Base-by-base conservation (phyloP, 2,888 invertebrate genomes). In the Muscina levida region DNA sequence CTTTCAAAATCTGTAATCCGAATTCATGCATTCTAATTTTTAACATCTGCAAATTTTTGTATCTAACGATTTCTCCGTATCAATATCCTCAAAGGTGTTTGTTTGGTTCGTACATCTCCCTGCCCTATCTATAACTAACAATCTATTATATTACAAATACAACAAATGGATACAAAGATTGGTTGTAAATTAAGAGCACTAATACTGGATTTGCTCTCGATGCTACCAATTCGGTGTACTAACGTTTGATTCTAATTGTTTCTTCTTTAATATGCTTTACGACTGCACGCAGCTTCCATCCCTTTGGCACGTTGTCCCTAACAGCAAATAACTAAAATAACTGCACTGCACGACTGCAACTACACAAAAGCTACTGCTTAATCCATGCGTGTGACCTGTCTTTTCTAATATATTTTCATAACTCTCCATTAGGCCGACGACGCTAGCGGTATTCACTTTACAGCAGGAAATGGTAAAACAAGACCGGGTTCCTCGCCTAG, bases 381-480 rank as follows among this genome's bases (percentile, higher is more conserved):
- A 37, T 56, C n/a, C n/a, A n/a, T n/a, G 15, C 56, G 67, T 53
- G 11, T 53, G 22, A 53, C 53, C 51, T 51, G 42, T 6, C 24
- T 10, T 10, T 72, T 57, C 51, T 1, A 11, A 74, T 67, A 5
- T 31, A 31, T 31, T 31, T 31, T 5, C 8, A 31, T 31, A 8
- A n/a, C n/a, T n/a, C 74, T 77, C 82, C n/a, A 4, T 19, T 91
- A 93, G 92, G 93, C 92, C 81, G 95, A 95, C 84, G 95, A 95
- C 86, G 92, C 92, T 13, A 95, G 95, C 46, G 95, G 95, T 15
- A 95, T 95, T 82, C 95, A 95, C 86, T 95, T 95, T 87, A 93
- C 93, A 11, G 95, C 93, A 1, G 92, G 92, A 24, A 92, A 92
- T 78, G 88, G 89, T 1, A 92, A 93, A 91, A 91, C 85, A 89